Percentiles rank a stretch among this genome's conserved stretches.
phyloP scores from a whole-genome alignment of 2,888 invertebrate genomes.

The Octodonta nipae region DNA sequence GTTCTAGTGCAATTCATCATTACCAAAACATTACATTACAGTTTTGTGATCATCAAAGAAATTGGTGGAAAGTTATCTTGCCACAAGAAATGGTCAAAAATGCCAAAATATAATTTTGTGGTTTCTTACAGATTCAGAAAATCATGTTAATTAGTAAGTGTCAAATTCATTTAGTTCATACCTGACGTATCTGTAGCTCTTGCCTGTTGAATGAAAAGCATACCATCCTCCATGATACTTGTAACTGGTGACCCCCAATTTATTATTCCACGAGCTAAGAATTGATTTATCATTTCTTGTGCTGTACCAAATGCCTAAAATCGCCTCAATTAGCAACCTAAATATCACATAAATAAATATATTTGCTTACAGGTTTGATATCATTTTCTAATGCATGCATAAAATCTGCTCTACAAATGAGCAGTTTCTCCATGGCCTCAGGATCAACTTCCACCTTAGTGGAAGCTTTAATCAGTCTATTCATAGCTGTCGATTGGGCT shows the following conservation, averaged over 20 bases:
- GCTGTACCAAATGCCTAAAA: conserved; percentile 87
- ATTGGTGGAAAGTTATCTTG: too few relatives aligned
- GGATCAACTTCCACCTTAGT: conserved; percentile 86
- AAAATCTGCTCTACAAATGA: conserved; percentile 71
- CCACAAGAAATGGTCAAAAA: too few relatives aligned
- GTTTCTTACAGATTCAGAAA: too few relatives aligned
- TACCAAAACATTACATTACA: too few relatives aligned
- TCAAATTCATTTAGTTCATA: conserved; percentile 14
- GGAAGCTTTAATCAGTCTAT: conserved; percentile 80
- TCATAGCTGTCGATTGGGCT: conserved; percentile 92
- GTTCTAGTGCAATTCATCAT: too few relatives aligned
- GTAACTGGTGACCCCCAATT: conserved; percentile 86
- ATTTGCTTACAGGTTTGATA: conserved; percentile 39
- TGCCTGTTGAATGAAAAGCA: conserved; percentile 78
- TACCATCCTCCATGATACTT: conserved; percentile 82
- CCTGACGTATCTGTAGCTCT: conserved; percentile 57
- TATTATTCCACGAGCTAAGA: conserved; percentile 74
- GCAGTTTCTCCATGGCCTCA: conserved; percentile 81
- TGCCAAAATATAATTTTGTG: too few relatives aligned
- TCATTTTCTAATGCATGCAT: conserved; percentile 84
- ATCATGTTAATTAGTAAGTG: too few relatives aligned
- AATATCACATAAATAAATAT: too few relatives aligned
- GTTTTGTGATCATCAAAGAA: too few relatives aligned
- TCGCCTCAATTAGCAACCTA: too few relatives aligned
- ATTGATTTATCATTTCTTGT: conserved; percentile 76